Percentiles rank a stretch among this genome's conserved stretches.
phyloP scores from a whole-genome alignment of 2,113 vertebrate genomes.

The Oncorhynchus gorbuscha region DNA sequence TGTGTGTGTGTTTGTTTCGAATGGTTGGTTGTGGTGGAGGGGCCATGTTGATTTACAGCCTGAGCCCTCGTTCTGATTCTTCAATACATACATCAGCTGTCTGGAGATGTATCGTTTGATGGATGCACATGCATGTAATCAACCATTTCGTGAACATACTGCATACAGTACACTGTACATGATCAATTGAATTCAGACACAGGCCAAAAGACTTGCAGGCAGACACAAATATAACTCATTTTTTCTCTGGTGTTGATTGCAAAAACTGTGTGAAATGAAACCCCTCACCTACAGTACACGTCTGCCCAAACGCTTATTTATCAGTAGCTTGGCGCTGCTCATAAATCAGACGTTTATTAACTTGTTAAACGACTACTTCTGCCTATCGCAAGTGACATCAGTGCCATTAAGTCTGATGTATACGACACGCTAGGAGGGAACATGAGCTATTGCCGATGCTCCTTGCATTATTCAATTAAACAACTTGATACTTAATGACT shows the following conservation, averaged over 20 bases:
- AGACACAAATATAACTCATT: not conserved
- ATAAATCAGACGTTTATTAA: slow-evolving; percentile 64
- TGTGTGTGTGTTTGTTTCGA: not conserved
- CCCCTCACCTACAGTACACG: slow-evolving; percentile 26
- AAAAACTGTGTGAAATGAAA: slow-evolving; percentile 46
- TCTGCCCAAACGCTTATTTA: slow-evolving; percentile 38
- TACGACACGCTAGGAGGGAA: slow-evolving; percentile 27
- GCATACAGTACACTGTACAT: slow-evolving; percentile 7
- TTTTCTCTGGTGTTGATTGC: slow-evolving; percentile 30
- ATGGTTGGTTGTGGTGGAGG: slow-evolving; percentile 15
- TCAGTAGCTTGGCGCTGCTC: slow-evolving; percentile 32
- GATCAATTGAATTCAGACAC: slow-evolving; percentile 18
- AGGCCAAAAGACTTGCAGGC: not conserved
- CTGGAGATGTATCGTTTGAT: slow-evolving; percentile 14
- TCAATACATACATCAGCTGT: slow-evolving; percentile 24
- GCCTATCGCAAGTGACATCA: slow-evolving; percentile 45
- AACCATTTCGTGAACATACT: slow-evolving; percentile 30
- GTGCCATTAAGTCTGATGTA: slow-evolving; percentile 49
- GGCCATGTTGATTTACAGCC: slow-evolving; percentile 11
- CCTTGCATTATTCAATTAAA: slow-evolving; percentile 30
- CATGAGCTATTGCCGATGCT: slow-evolving; percentile 10
- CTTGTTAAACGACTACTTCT: slow-evolving; percentile 53
- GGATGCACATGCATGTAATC: slow-evolving; percentile 29
- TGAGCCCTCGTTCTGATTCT: not conserved
- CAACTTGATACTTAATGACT: not conserved